Base-by-base conservation (phyloP, 2,797 vertebrate genomes). In the Characodon lateralis region DNA sequence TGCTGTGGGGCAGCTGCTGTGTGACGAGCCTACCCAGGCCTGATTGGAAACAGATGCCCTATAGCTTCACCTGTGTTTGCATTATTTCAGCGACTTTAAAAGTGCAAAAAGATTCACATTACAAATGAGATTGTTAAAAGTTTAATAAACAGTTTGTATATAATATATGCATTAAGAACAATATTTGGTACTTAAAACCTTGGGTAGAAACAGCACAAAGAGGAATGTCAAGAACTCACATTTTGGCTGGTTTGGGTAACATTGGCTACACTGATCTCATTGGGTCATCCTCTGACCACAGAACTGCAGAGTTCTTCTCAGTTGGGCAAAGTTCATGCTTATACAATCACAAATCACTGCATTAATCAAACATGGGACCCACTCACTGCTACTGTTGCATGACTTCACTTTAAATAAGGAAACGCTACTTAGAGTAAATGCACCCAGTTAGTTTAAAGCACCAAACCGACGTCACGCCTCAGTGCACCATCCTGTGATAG, bases 61-160 rank as follows among this genome's bases (percentile, higher is more conserved):
- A 2, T 51, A 51, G 50, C 18, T 51, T 51, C 6, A 51, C 50
- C 22, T 26, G 2, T n/a, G 24, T 58, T 24, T 43, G 9, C 22
- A 24, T 10, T 14, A 43, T n/a, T 46, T n/a, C 41, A n/a, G 13
- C 43, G 12, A 20, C 2, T 46, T 5, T 22, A 31, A 41, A 59
- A 61, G 18, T n/a, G 2, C 3, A 13, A 5, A 72, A 63, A 58
- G 7, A 1, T 43, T 31, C 56, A 50, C 35, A 18, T 20, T 16
- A 41, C 74, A 75, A 7, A 59, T 39, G 35, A 84, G 43, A 59
- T 78, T 58, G 48, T 68, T 87, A n/a, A 85, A 73, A 78, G 82
- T 86, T 94, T 89, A 85, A 91, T 95, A 95, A 89, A 94, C 93
- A 76, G 78, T 94, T 95, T 94, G 93, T 94, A 95, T 95, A 95